Base-by-base conservation (phyloP, 2,888 invertebrate genomes). In the Ichneumoninae sp. region DNA sequence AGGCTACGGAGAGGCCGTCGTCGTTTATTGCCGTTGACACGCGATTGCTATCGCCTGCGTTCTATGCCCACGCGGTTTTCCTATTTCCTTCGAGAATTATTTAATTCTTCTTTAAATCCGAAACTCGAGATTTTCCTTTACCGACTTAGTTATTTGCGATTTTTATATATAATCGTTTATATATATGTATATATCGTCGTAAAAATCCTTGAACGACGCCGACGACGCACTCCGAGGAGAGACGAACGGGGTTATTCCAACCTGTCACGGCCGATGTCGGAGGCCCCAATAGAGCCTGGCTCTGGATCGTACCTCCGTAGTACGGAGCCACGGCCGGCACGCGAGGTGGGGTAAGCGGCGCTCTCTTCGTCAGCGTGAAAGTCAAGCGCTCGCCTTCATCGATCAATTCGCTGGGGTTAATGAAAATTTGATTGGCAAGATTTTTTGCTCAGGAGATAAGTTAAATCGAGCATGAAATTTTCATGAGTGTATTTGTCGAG, bases 261-360 rank as follows among this genome's bases (percentile, higher is more conserved):
- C 89, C 90, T 89, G 87, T 86, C 86, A 89, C 90, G 88, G 87
- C 88, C 89, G 88, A 89, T 81, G 86, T 88, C 90, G 84, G 88
- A 88, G 87, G 89, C 88, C 88, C 89, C 89, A 89, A 87, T 89
- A 89, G 84, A 84, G 81, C 75, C 66, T 60, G 62, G 68, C 81
- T 54, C 69, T 7, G 78, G 66, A 74, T 74, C 70, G 68, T 60
- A 82, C 81, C 84, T 82, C 74, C 79, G 84, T 83, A 74, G 71
- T 72, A 84, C 70, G 74, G 86, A 87, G 86, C 84, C 82, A 84
- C 86, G 82, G 78, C 86, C 85, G 86, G 86, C 85, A 85, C 84
- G 84, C 86, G 77, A 86, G 87, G 86, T 85, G 85, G 86, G 88
- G 86, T 86, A 84, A 70, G 80, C 87, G 70, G 54, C 79, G 60